Percentiles rank a stretch among this genome's conserved stretches.
phyloP scores from a whole-genome alignment of 2,888 invertebrate genomes.

The Orthosia gracilis region DNA sequence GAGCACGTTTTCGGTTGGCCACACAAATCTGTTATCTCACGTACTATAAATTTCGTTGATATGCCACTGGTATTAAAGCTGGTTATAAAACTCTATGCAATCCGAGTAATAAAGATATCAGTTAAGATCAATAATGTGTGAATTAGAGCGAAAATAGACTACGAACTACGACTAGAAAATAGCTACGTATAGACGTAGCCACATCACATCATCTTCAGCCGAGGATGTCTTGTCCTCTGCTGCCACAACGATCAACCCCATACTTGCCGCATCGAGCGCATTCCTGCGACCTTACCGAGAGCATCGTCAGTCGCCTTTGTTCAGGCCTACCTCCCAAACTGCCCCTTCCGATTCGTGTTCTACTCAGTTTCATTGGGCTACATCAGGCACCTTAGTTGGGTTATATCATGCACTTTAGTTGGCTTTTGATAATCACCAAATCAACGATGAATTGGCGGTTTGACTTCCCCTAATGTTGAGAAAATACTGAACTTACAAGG shows the following conservation, averaged over 20 bases:
- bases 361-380: too few species aligned
- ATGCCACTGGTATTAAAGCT: slow-evolving; percentile 26
- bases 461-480: background rate
- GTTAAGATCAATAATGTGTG: background rate
- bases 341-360: too few species aligned
- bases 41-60: slow-evolving; percentile 51
- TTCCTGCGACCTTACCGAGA: too few species aligned
- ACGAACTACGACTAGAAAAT: too few species aligned
- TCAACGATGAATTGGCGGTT: too few species aligned
- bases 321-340: too few species aligned
- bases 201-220: background rate
- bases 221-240: background rate
- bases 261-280: background rate
- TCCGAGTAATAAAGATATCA: slow-evolving; percentile 41
- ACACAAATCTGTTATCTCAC: slow-evolving; percentile 42
- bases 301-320: too few species aligned
- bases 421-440: too few species aligned
- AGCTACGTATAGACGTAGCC: background rate
- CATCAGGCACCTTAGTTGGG: too few species aligned
- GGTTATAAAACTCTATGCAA: slow-evolving; percentile 40
- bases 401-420: too few species aligned
- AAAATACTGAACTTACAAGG: background rate
- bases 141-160: background rate
- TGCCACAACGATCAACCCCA: background rate
- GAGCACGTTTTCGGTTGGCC: slow-evolving; percentile 39